A percentile compares a stretch with the other conserved stretches of the same genome.
Evolutionary conservation across 1,140 invertebrate species (phyloP).

Genomic region (Tigriopus japonicus): DNA sequence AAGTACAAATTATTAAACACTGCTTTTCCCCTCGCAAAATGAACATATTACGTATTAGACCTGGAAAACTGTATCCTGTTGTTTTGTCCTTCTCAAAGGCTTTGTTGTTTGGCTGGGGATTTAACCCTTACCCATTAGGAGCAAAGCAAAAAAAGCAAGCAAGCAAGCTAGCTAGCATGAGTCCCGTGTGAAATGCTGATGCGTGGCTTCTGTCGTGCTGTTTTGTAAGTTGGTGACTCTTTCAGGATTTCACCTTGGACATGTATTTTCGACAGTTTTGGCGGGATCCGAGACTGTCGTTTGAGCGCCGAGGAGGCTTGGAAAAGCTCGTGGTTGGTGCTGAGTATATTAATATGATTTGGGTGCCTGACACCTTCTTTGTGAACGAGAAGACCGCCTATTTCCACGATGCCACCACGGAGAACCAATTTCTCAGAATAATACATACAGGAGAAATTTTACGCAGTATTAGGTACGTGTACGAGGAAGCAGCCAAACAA

Average conservation of each 20-base stretch:
- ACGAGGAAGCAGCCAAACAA: no score
- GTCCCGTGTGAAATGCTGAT: no score
- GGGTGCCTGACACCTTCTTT: constrained; percentile 96
- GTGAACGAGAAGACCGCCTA: constrained; percentile 94
- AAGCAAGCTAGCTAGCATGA: no score
- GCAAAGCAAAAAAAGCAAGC: no score
- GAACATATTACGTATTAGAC: no score
- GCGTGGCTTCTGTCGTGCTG: no score
- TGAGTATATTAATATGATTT: constrained; percentile 91
- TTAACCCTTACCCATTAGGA: no score
- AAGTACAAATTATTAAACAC: no score
- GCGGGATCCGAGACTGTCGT: constrained; percentile 81
- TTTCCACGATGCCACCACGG: constrained; percentile 91
- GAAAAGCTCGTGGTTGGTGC: constrained; percentile 62
- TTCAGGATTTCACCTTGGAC: constrained; percentile 78
- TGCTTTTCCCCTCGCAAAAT: no score
- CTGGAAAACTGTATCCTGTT: no score
- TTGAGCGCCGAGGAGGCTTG: constrained; percentile 62
- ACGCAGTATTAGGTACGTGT: constrained; percentile 68
- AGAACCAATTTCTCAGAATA: constrained; percentile 89
- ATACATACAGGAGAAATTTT: constrained; percentile 83
- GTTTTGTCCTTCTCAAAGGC: no score
- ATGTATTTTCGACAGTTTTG: constrained; percentile 98
- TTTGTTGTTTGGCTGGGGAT: no score
- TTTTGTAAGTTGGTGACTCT: background rate